Evolutionary conservation across 2,113 vertebrate species (phyloP).

Genomic region (Tachysurus fulvidraco): DNA sequence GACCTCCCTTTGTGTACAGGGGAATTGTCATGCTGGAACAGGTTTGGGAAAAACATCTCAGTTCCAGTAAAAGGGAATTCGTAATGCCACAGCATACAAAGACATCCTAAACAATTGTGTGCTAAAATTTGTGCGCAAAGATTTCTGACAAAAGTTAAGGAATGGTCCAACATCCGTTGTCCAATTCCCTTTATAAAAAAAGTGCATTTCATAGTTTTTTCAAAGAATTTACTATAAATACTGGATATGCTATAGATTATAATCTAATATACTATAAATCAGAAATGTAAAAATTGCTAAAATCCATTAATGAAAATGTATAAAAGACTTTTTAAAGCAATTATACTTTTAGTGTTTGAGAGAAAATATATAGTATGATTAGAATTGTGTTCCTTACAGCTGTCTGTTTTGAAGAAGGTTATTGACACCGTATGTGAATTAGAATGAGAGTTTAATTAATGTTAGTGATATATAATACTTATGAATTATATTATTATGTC

Average conservation of each 20-base stretch:
- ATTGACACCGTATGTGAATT: background rate
- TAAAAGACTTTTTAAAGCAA: background rate
- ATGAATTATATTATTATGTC: background rate
- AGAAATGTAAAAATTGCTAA: too few relatives aligned
- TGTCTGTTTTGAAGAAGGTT: background rate
- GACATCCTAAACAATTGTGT: background rate
- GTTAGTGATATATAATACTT: background rate
- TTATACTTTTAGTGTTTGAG: background rate
- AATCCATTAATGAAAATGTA: background rate
- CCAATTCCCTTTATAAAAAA: background rate
- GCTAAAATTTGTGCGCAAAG: background rate
- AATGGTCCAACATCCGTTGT: background rate
- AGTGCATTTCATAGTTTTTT: background rate
- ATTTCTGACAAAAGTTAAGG: background rate
- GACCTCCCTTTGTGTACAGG: background rate
- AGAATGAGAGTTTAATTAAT: conserved; percentile 8
- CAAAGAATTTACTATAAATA: background rate
- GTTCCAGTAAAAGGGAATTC: background rate
- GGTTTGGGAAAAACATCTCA: background rate
- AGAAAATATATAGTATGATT: background rate
- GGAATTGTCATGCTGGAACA: background rate
- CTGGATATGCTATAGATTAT: background rate
- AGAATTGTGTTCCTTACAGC: background rate
- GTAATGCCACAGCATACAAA: background rate
- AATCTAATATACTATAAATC: too few relatives aligned